These are phyloP conservation scores for Emys orbicularis DNA, from an alignment of 2,797 vertebrate species.

Conservation along the genomic window DNA sequence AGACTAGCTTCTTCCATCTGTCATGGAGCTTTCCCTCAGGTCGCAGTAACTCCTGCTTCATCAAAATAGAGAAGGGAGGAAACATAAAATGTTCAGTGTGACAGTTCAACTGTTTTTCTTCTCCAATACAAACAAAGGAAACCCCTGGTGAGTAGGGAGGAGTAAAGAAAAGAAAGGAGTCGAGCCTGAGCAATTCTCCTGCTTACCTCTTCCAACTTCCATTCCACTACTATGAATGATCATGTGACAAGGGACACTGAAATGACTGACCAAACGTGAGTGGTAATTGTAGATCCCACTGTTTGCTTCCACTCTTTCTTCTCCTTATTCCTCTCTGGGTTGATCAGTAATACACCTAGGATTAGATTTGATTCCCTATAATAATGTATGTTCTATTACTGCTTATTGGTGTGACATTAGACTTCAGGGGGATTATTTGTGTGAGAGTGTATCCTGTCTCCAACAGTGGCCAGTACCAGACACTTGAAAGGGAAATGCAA, in stretches of 20 bases:
- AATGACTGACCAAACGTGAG: rapidly evolving
- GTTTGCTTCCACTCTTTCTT: rapidly evolving
- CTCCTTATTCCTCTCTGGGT: not conserved
- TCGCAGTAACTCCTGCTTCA: conserved; percentile 4
- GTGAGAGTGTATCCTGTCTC: not conserved
- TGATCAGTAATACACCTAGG: rapidly evolving
- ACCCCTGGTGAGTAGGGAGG: not conserved
- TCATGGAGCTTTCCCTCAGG: not conserved
- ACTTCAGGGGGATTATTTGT: rapidly evolving
- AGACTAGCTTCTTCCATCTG: not conserved
- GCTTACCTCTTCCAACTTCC: not conserved
- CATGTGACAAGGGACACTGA: rapidly evolving
- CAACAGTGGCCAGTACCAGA: conserved; percentile 57
- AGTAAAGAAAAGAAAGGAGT: not conserved
- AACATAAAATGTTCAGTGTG: not conserved
- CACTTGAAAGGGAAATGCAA: not conserved
- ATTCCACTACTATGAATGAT: not conserved
- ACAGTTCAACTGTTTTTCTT: not conserved
- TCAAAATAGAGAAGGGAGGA: conserved; percentile 47
- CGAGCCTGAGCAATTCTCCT: rapidly evolving
- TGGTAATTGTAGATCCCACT: not conserved
- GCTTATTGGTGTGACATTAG: rapidly evolving
- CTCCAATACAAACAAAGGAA: conserved; percentile 4
- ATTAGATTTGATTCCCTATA: not conserved
- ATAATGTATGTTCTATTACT: not conserved